Base-by-base conservation (phyloP, 2,888 invertebrate species). In the Pogonocherus hispidulus region DNA sequence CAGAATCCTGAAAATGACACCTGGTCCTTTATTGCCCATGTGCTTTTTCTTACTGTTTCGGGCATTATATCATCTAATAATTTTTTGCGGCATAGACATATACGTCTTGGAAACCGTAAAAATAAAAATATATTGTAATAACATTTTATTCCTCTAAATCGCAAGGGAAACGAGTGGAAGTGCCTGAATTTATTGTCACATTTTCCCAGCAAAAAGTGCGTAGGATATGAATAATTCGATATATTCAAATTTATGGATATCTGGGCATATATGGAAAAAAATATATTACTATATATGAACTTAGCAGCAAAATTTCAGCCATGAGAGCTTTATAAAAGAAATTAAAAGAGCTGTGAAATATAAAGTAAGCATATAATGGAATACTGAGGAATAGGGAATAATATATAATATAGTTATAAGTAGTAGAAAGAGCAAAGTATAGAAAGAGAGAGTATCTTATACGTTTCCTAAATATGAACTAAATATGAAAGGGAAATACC, bases 111-210 rank as follows among this genome's bases (percentile, higher is more conserved):
- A 41, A 41, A 14, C 41, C 41, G 14, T 41, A 41, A 41, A 32
- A 41, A 41, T 41, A 41, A 41, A 41, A 41, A 41, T 41, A 41
- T 41, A 41, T 41, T 41, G 41, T 41, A 41, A 14, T 41, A 41
- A 41, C 41, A 41, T 41, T 41, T 41, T 41, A 41, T 41, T 41
- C 41, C n/a, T 41, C 41, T n/a, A 6, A 41, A 14, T 41, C 41
- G 41, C 41, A n/a, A 41, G 41, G 14, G 41, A 41, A 11, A 14
- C 14, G 41, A 41, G 16, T 41, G 11, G 41, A 41, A n/a, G n/a
- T 41, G n/a, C 16, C 41, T n/a, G 41, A 41, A 41, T 41, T 41
- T 41, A 41, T 41, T 41, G 41, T 41, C 41, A 41, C 41, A 27
- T 14, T 41, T 41, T n/a, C 16, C 14, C 5, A 14, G 41, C 14